Evolutionary conservation across 2,888 invertebrate species (phyloP).

Genomic region (Microplitis deprimator): DNA sequence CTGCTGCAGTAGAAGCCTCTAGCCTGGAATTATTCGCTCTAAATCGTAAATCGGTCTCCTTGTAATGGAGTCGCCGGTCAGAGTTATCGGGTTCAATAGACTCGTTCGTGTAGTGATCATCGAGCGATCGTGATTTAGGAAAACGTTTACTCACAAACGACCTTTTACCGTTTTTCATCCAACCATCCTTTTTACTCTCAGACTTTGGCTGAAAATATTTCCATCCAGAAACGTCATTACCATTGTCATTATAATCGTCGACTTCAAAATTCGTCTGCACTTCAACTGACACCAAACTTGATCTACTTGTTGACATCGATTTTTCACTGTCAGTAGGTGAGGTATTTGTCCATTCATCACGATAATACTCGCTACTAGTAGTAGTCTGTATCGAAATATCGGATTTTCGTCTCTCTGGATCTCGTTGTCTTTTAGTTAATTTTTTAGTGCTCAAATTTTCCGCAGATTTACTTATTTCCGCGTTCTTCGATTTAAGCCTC

Average conservation of each 20-base stretch:
- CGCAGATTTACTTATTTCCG: conserved; percentile 63
- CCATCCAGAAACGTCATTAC: not conserved
- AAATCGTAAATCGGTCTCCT: conserved; percentile 8
- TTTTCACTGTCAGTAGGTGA: conserved; percentile 60
- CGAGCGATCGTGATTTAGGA: conserved; percentile 50
- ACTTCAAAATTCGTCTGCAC: conserved; percentile 66
- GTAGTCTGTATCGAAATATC: conserved; percentile 64
- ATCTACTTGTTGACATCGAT: conserved; percentile 52
- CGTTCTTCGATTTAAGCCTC: conserved; percentile 59
- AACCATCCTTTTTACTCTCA: conserved; percentile 54
- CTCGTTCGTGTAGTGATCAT: conserved; percentile 57
- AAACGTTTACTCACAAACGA: conserved; percentile 45
- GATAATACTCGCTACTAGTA: conserved; percentile 43
- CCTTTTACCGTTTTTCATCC: conserved; percentile 47
- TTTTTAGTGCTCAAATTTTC: conserved; percentile 56
- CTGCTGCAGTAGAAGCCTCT: conserved; percentile 4
- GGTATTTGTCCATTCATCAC: conserved; percentile 66
- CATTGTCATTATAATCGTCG: conserved; percentile 12
- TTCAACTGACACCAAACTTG: conserved; percentile 60
- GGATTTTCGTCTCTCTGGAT: conserved; percentile 63
- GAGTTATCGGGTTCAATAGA: not conserved
- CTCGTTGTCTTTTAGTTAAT: conserved; percentile 57
- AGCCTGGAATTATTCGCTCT: conserved; percentile 25
- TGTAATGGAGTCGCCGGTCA: not conserved
- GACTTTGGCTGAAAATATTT: conserved; percentile 47